These are phyloP conservation scores for Montipora sp. DNA, from an alignment of 64 coral and sea anemone species.

Conservation along the genomic window DNA sequence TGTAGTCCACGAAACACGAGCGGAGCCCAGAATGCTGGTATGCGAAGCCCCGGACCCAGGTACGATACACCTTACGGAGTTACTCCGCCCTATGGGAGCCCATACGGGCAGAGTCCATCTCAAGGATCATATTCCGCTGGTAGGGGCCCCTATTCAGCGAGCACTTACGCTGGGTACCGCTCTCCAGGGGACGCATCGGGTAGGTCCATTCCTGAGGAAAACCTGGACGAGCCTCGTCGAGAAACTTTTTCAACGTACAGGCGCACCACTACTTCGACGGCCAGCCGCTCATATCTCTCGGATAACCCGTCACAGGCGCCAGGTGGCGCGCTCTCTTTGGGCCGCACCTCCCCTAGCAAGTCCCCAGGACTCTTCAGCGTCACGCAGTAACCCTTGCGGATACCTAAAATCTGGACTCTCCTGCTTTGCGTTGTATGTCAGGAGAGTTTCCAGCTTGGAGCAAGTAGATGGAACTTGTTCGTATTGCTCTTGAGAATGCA, in stretches of 20 bases:
- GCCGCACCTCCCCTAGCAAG: slow-evolving; percentile 38
- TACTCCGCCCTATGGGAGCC: neutral
- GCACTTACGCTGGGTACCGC: neutral
- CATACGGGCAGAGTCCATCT: neutral
- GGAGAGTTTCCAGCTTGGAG: no score
- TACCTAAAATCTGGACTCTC: no score
- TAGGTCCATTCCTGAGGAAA: slow-evolving; percentile 27
- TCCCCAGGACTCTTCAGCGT: slow-evolving; percentile 66
- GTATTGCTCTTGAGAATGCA: no score
- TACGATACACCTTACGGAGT: neutral
- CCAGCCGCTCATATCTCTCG: slow-evolving; percentile 26
- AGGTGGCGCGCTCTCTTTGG: neutral
- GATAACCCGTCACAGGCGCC: neutral
- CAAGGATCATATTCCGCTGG: neutral
- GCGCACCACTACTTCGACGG: neutral
- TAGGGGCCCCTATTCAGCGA: neutral
- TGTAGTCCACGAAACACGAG: slow-evolving; percentile 56
- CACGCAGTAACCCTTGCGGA: neutral
- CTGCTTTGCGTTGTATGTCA: no score
- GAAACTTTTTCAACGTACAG: neutral
- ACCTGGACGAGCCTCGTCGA: slow-evolving; percentile 12
- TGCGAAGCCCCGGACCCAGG: slow-evolving; percentile 10
- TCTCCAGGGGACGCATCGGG: neutral
- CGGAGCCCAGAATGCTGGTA: neutral
- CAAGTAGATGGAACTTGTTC: no score